Conservation (phyloP, 2,888 invertebrate genomes). For the Epinotia ramella region DNA sequence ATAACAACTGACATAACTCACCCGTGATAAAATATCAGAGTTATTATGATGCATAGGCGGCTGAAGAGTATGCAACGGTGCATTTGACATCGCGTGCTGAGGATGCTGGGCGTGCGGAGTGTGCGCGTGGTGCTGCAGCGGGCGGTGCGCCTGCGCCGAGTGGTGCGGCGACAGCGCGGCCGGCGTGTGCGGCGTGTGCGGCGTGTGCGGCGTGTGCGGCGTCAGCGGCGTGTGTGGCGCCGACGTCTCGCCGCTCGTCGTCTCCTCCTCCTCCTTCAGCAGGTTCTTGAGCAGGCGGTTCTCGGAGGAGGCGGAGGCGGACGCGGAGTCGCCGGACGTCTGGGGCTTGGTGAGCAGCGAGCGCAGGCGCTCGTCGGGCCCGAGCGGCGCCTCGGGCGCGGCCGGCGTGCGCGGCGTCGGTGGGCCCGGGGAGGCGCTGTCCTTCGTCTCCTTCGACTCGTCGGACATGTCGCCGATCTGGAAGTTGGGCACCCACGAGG, state of each 20-base stretch:
- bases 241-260: constrained; percentile 73
- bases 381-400: constrained; percentile 61
- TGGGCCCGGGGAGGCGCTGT: constrained; percentile 67
- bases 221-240: constrained; percentile 78
- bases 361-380: constrained; percentile 80
- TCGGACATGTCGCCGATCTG: constrained; percentile 87
- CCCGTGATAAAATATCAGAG: constrained; percentile 86
- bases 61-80: constrained; percentile 51
- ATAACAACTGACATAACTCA: constrained; percentile 51
- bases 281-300: constrained; percentile 77
- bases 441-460: constrained; percentile 79
- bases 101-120: constrained; percentile 61
- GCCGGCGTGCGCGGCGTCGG: constrained; percentile 65
- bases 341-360: constrained; percentile 85
- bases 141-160: constrained; percentile 55
- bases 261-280: constrained; percentile 79
- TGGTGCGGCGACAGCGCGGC: constrained; percentile 53
- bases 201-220: constrained; percentile 64
- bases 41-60: constrained; percentile 65
- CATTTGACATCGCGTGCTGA: constrained; percentile 47
- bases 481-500: constrained; percentile 84
- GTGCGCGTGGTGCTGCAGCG: constrained; percentile 49
- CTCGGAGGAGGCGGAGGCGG: constrained; percentile 65
- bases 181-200: constrained; percentile 62
- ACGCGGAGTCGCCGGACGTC: constrained; percentile 64